A percentile compares a stretch with the other conserved stretches of the same genome.
Conservation (phyloP, 2,888 invertebrate genomes). For the Eupithecia inturbata region DNA sequence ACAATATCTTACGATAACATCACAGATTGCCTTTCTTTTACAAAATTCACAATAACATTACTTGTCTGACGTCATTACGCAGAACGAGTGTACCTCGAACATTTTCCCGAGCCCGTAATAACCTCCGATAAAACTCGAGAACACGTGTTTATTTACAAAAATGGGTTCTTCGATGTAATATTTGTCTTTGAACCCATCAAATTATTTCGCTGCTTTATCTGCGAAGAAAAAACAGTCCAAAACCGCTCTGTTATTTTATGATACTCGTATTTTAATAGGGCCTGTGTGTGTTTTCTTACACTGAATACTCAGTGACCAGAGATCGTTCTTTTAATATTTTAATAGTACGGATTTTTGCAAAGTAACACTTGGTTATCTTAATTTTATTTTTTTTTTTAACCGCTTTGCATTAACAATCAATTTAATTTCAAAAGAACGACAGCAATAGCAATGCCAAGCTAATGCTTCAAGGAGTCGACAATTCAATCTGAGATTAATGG, state of each 20-base stretch:
- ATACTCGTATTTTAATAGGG: background rate
- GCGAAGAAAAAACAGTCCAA: conserved; percentile 4
- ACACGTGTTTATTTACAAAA: conserved; percentile 40
- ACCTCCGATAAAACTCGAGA: conserved; percentile 36
- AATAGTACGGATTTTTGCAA: no score
- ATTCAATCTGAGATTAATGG: conserved; percentile 38
- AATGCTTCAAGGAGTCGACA: conserved; percentile 24
- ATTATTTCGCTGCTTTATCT: conserved; percentile 38
- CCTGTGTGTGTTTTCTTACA: background rate
- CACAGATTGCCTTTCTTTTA: conserved; percentile 36
- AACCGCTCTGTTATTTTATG: background rate
- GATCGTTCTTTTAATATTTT: no score
- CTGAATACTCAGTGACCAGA: no score
- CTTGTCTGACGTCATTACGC: conserved; percentile 39
- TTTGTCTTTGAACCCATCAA: conserved; percentile 34
- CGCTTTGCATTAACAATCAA: background rate
- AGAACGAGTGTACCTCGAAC: conserved; percentile 33
- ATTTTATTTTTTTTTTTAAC: background rate
- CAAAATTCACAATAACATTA: conserved; percentile 38
- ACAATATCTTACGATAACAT: background rate
- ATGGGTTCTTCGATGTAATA: conserved; percentile 38
- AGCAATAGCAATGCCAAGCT: conserved; percentile 34
- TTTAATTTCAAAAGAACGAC: conserved; percentile 8
- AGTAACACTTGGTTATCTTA: background rate
- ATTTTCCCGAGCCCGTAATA: conserved; percentile 29